Evolutionary conservation across 2,113 vertebrate genomes (phyloP).

Genomic region (Atlantisia rogersi): DNA sequence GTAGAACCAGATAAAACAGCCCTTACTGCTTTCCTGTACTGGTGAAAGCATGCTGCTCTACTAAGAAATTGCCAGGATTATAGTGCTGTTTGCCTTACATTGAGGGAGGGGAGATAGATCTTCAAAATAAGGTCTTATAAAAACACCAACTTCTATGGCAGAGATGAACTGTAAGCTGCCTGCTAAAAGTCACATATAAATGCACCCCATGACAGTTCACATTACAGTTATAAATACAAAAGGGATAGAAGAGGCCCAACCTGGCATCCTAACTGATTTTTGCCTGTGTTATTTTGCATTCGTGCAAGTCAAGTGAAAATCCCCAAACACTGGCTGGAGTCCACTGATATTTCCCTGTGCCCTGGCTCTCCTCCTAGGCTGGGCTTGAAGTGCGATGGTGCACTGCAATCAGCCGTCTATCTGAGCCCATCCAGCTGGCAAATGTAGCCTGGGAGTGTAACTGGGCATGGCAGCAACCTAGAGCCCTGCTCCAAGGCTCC

Average conservation of each 20-base stretch:
- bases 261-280: background rate
- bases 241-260: slow-evolving; percentile 12
- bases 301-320: slow-evolving; percentile 34
- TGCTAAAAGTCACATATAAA: slow-evolving; percentile 9
- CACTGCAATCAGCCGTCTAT: slow-evolving; percentile 37
- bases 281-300: slow-evolving; percentile 38
- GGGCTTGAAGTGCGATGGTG: background rate
- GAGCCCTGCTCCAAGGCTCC: background rate
- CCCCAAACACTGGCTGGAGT: background rate
- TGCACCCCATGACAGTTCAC: background rate
- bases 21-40: background rate
- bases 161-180: background rate
- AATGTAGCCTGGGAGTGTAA: background rate
- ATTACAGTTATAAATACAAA: slow-evolving; percentile 64
- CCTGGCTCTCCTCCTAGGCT: background rate
- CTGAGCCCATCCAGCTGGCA: background rate
- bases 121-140: background rate
- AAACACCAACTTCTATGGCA: background rate
- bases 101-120: background rate
- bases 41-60: background rate
- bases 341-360: background rate
- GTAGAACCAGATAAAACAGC: background rate
- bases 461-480: background rate
- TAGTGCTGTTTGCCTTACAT: background rate
- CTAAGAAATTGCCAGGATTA: background rate